Conservation (phyloP, 2,113 vertebrate genomes). For the Rhinolophus sinicus region DNA sequence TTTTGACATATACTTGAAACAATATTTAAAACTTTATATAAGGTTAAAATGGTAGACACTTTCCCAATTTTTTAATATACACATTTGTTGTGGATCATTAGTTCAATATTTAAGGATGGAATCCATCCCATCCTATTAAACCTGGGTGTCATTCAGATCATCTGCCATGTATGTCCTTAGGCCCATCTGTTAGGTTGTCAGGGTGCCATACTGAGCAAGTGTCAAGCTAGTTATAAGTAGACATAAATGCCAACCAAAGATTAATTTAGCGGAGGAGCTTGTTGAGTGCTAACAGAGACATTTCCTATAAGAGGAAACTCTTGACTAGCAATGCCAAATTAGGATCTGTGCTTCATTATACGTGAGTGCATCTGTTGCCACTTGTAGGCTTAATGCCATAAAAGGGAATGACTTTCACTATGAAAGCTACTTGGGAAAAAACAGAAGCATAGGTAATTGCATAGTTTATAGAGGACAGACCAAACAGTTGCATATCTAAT, state of each 20-base stretch:
- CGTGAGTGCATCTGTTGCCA: constrained; percentile 70
- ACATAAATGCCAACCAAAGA: constrained; percentile 78
- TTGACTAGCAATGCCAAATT: constrained; percentile 72
- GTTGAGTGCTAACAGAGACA: constrained; percentile 71
- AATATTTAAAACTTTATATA: not conserved
- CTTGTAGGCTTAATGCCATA: constrained; percentile 56
- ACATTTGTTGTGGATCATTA: constrained; percentile 29
- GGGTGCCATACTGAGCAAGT: constrained; percentile 61
- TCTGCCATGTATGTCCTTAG: constrained; percentile 65
- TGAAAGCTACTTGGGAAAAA: constrained; percentile 51
- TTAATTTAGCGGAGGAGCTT: constrained; percentile 77
- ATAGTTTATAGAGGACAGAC: not conserved
- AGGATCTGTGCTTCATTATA: constrained; percentile 48
- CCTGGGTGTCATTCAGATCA: constrained; percentile 63
- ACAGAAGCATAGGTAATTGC: not conserved
- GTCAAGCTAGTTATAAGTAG: constrained; percentile 73
- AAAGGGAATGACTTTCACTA: constrained; percentile 43
- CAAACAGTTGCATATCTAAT: not conserved
- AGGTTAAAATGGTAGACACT: not conserved
- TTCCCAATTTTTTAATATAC: not conserved
- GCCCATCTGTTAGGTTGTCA: constrained; percentile 78
- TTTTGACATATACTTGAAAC: not conserved
- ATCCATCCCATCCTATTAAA: constrained; percentile 50
- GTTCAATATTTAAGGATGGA: constrained; percentile 48
- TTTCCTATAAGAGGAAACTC: constrained; percentile 74